Conservation (phyloP, 2,113 vertebrate species). For the Galemys pyrenaicus region DNA sequence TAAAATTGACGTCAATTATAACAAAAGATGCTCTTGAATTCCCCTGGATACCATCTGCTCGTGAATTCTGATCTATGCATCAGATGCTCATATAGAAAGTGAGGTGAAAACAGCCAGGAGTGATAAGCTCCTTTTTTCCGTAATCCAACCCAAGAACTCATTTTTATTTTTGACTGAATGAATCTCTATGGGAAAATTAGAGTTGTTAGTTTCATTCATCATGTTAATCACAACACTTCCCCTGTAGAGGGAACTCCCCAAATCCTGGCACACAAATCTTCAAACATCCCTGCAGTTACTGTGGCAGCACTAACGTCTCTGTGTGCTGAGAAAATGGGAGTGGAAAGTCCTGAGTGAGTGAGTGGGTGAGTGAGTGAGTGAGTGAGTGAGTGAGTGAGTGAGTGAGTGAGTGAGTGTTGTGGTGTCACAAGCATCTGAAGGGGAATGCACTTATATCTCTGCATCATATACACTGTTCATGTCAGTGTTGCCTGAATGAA, state of each 20-base stretch:
- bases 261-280: neutral
- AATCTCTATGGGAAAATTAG: neutral
- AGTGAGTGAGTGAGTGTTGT: too few species aligned
- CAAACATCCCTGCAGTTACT: neutral
- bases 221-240: neutral
- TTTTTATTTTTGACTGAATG: neutral
- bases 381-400: too few species aligned
- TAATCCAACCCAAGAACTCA: neutral
- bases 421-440: too few species aligned
- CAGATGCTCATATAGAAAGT: neutral
- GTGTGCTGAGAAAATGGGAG: neutral
- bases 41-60: neutral
- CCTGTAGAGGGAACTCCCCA: neutral
- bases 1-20: neutral
- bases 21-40: neutral
- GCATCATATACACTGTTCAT: too few species aligned
- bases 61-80: neutral
- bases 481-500: too few species aligned
- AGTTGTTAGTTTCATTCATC: neutral
- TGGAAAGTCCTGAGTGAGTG: neutral
- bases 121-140: neutral
- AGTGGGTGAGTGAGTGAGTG: neutral
- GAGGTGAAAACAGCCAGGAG: neutral
- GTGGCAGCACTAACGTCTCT: neutral
- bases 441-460: neutral